Conservation (phyloP, 1,140 invertebrate species). For the Aphaenogaster rudis region DNA sequence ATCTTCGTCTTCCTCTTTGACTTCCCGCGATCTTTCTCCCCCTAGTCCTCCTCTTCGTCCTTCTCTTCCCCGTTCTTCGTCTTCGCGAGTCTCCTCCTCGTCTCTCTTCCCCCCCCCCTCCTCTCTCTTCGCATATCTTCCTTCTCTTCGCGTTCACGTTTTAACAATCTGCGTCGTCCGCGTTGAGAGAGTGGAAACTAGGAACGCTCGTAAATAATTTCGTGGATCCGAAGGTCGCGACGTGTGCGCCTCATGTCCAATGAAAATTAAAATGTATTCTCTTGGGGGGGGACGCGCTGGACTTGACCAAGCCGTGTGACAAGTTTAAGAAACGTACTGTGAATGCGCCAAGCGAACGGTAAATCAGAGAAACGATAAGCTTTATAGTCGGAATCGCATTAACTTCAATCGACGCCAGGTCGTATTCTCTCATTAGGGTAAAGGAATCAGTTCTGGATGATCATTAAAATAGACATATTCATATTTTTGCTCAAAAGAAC, state of each 20-base stretch:
- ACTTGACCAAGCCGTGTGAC: neutral
- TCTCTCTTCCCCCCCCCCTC: neutral
- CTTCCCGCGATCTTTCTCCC: slow-evolving; percentile 45
- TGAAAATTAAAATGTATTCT: slow-evolving; percentile 54
- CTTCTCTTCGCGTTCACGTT: slow-evolving; percentile 40
- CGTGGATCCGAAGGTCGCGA: slow-evolving; percentile 50
- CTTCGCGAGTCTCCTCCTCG: neutral
- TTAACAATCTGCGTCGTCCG: slow-evolving; percentile 51
- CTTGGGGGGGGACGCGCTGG: neutral
- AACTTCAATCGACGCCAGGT: neutral
- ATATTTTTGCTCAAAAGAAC: neutral
- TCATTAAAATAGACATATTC: neutral
- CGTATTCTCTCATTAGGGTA: neutral
- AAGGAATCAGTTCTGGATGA: neutral
- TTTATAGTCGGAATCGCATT: neutral
- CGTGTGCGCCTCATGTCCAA: slow-evolving; percentile 35
- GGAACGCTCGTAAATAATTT: slow-evolving; percentile 62
- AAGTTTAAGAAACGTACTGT: slow-evolving; percentile 18
- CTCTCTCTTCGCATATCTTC: neutral
- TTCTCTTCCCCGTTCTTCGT: slow-evolving; percentile 35
- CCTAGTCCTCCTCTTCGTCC: slow-evolving; percentile 39
- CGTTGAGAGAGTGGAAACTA: slow-evolving; percentile 30
- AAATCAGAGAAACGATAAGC: neutral
- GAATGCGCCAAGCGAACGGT: neutral
- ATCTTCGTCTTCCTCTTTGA: slow-evolving; percentile 52